Conservation (phyloP, 2,888 invertebrate genomes). For the Drosophila tripunctata region DNA sequence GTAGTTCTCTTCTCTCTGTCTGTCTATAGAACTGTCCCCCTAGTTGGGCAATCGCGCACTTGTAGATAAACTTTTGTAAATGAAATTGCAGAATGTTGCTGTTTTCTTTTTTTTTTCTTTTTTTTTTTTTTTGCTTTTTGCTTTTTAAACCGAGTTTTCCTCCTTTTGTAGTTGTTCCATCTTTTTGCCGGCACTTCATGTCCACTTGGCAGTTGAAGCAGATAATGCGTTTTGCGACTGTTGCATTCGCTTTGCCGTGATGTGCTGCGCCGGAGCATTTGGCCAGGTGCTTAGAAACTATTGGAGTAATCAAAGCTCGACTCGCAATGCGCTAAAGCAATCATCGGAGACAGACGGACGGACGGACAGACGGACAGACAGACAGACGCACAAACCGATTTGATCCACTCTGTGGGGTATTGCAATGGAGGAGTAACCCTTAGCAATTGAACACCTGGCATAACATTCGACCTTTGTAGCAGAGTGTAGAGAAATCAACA, state of each 20-base stretch:
- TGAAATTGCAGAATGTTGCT: conserved; percentile 73
- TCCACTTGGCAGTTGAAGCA: conserved; percentile 73
- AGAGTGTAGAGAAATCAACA: conserved; percentile 51
- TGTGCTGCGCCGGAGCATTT: conserved; percentile 33
- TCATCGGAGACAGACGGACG: conserved; percentile 40
- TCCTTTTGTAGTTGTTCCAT: conserved; percentile 7
- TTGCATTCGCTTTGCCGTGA: conserved; percentile 48
- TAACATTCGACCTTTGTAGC: conserved; percentile 44
- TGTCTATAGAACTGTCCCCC: conserved; percentile 10
- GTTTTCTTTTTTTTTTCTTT: conserved; percentile 21
- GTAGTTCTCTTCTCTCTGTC: neutral
- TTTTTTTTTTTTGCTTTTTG: neutral
- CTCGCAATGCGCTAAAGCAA: conserved; percentile 67
- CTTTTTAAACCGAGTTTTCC: too few species aligned
- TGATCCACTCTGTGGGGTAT: too few species aligned
- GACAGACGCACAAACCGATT: too few species aligned
- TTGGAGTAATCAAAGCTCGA: conserved; percentile 76
- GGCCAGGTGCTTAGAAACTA: conserved; percentile 71
- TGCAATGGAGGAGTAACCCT: conserved; percentile 5
- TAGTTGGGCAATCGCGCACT: conserved; percentile 59
- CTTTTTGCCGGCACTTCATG: conserved; percentile 19
- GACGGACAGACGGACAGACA: too few species aligned
- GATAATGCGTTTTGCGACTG: conserved; percentile 78
- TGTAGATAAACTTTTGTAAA: conserved; percentile 78
- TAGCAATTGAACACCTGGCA: conserved; percentile 64